Evolutionary conservation across 2,888 invertebrate genomes (phyloP).

Genomic region (Cloeon dipterum): DNA sequence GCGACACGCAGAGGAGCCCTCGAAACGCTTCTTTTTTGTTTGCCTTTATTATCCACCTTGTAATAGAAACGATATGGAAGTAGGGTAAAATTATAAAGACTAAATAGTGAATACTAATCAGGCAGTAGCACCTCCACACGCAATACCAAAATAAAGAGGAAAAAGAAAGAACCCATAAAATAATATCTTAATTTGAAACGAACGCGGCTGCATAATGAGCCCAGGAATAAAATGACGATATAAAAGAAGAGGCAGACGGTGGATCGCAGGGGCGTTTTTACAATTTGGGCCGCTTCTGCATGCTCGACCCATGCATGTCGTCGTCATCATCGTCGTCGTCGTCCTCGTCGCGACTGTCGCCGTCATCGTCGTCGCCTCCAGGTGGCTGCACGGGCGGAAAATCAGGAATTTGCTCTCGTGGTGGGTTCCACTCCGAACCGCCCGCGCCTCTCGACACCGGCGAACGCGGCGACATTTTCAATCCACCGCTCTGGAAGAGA

Average conservation of each 20-base stretch:
- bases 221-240: background rate
- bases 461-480: constrained; percentile 1
- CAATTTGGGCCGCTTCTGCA: background rate
- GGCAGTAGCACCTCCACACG: too few relatives aligned
- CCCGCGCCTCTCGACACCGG: constrained; percentile 2
- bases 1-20: too few relatives aligned
- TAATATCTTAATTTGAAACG: background rate
- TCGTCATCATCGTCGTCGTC: constrained; percentile 5
- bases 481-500: background rate
- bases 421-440: constrained; percentile 5
- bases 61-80: too few relatives aligned
- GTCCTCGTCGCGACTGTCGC: constrained; percentile 7
- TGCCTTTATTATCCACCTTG: too few relatives aligned
- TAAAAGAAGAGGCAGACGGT: background rate
- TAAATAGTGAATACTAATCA: too few relatives aligned
- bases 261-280: background rate
- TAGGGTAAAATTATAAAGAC: too few relatives aligned
- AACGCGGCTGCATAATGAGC: background rate
- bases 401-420: constrained; percentile 10
- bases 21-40: too few relatives aligned
- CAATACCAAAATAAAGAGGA: too few relatives aligned
- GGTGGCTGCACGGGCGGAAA: constrained; percentile 9
- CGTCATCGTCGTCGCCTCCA: constrained; percentile 8
- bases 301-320: background rate
- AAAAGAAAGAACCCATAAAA: background rate